Evolutionary conservation across 2,113 vertebrate species (phyloP).

Genomic region (Lipotes vexillifer): DNA sequence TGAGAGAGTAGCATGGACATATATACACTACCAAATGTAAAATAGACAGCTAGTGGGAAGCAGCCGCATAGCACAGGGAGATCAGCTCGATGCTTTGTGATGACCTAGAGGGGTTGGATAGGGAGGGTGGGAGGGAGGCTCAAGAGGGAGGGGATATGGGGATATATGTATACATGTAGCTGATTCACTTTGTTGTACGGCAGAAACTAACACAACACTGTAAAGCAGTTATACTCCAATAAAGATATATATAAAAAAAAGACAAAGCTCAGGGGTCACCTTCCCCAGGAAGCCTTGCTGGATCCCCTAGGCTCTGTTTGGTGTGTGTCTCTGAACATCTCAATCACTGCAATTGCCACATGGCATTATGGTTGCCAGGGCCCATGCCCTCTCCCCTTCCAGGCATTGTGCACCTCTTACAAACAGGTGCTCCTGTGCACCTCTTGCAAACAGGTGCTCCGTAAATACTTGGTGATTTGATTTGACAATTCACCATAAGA

Average conservation of each 20-base stretch:
- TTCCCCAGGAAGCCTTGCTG: neutral
- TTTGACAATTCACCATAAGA: neutral
- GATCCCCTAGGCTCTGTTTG: neutral
- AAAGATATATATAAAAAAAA: too few relatives aligned
- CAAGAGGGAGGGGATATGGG: too few relatives aligned
- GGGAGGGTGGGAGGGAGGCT: too few relatives aligned
- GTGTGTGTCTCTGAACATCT: rapidly evolving
- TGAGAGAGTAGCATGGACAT: too few relatives aligned
- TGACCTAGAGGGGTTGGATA: too few relatives aligned
- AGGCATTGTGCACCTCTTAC: neutral
- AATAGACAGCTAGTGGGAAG: too few relatives aligned
- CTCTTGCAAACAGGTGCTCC: neutral
- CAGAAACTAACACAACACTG: too few relatives aligned
- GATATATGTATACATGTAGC: too few relatives aligned
- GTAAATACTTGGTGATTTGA: neutral
- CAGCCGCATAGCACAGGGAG: too few relatives aligned
- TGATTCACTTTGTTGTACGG: rapidly evolving
- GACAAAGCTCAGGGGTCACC: neutral
- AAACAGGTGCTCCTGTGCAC: neutral
- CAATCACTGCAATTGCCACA: neutral
- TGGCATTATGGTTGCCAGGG: rapidly evolving
- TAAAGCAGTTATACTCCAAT: too few relatives aligned
- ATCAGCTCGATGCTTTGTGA: too few relatives aligned
- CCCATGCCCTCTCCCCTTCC: neutral
- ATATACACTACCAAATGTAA: too few relatives aligned